Percentiles rank a stretch among this genome's conserved stretches.
Conservation (phyloP, 2,113 vertebrate species). For the human region DNA sequence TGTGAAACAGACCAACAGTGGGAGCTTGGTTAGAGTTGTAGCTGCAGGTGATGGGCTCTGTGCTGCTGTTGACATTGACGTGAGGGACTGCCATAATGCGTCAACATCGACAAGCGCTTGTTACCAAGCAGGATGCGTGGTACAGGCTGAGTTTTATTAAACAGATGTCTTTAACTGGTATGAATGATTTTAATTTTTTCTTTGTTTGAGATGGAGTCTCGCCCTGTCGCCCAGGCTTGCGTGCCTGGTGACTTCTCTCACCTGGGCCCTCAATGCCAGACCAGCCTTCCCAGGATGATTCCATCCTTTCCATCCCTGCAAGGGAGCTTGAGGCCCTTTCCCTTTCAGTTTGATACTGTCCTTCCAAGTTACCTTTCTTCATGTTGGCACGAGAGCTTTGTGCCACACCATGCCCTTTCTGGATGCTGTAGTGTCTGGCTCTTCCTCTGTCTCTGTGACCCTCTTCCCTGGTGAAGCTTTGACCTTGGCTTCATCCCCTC, state of each 20-base stretch:
- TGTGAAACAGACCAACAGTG: background rate
- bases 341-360: background rate
- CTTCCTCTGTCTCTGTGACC: background rate
- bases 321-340: background rate
- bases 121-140: background rate
- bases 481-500: background rate
- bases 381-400: background rate
- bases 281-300: background rate
- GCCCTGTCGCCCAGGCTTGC: no score
- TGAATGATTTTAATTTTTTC: background rate
- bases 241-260: background rate
- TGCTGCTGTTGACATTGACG: background rate
- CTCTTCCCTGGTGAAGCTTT: background rate
- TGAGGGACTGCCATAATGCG: background rate
- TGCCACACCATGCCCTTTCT: background rate
- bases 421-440: background rate
- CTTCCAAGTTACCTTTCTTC: background rate
- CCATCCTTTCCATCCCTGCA: background rate
- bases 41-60: background rate
- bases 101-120: background rate
- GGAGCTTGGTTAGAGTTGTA: background rate
- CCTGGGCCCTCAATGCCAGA: background rate
- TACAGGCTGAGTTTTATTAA: background rate
- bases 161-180: background rate
- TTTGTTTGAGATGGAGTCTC: no score